Base-by-base conservation (phyloP, 2,888 invertebrate genomes). In the Aporophyla lueneburgensis region DNA sequence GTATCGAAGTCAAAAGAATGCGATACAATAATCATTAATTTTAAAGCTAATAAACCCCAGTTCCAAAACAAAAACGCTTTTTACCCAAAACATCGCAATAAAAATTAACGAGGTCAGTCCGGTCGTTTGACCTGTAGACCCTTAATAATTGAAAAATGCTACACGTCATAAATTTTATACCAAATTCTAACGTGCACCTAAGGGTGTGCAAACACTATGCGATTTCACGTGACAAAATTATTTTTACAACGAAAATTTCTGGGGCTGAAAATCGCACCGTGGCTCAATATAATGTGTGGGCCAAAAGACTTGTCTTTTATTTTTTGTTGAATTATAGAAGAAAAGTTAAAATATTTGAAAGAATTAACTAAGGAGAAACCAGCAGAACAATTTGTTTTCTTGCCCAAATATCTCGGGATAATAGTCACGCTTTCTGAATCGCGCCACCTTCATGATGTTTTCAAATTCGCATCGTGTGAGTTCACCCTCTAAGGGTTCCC, bases 141-240 rank as follows among this genome's bases (percentile, higher is more conserved):
- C 40, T 16, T 33, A 66, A 73, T 83, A 81, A 83, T 81, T 73
- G 49, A 62, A 78, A 69, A 73, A 69, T 58, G 33, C 51, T 53
- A 14, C 40, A 61, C 10, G 49, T 67, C 68, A 72, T 72, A 49
- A 68, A 83, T 76, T 53, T 68, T 69, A 51, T 7, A 65, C 12
- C 49, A 43, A 65, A 59, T 65, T 71, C 53, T 46, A 43, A 3
- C 10, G 65, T 65, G 5, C 54, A 33, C 14, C 2, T 43, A 63
- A 74, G 19, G 59, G 69, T n/a, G 21, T 21, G 43, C 19, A 3
- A 10, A 33, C 49, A 76, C 58, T 54, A 21, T 2, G 49, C 12
- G n/a, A 27, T 43, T 49, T 24, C 5, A 12, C 6, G 24, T 3
- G 19, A 12, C 19, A 12, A 0, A 59, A 21, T 59, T 12, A 27